Conservation (phyloP, 37 sponge, comb jelly and placozoan genomes). For the Diacarnus erythraeanus region DNA sequence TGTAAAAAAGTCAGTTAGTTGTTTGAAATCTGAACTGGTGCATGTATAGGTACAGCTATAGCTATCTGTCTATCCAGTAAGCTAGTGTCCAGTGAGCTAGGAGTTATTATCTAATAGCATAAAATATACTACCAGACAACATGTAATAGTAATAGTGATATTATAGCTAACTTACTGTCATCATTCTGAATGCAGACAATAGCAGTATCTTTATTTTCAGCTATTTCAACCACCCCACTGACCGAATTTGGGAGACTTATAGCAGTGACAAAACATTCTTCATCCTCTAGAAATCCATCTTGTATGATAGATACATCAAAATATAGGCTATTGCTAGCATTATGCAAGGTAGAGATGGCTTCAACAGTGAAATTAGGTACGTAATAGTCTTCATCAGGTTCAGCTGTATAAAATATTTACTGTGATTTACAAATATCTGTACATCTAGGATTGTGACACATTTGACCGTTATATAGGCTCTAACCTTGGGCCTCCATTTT, state of each 20-base stretch:
- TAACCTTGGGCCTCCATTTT: too few relatives aligned
- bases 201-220: background rate
- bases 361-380: background rate
- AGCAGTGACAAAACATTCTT: conserved; percentile 13
- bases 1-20: too few relatives aligned
- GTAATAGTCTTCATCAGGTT: conserved; percentile 9
- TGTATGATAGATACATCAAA: conserved; percentile 2
- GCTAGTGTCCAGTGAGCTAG: too few relatives aligned
- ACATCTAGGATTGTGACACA: too few relatives aligned
- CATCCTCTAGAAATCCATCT: conserved; percentile 10
- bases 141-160: too few relatives aligned
- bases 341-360: background rate
- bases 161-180: conserved; percentile 28
- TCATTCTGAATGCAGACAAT: conserved; percentile 33
- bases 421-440: too few relatives aligned
- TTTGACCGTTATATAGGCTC: too few relatives aligned
- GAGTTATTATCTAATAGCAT: too few relatives aligned
- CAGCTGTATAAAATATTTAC: conserved; percentile 6
- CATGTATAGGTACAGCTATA: too few relatives aligned
- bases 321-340: background rate
- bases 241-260: background rate
- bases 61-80: too few relatives aligned
- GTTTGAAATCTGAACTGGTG: too few relatives aligned
- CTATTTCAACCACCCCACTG: background rate
- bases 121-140: background rate